Base-by-base conservation (phyloP, 2,888 invertebrate genomes). In the Cephonodes hylas region DNA sequence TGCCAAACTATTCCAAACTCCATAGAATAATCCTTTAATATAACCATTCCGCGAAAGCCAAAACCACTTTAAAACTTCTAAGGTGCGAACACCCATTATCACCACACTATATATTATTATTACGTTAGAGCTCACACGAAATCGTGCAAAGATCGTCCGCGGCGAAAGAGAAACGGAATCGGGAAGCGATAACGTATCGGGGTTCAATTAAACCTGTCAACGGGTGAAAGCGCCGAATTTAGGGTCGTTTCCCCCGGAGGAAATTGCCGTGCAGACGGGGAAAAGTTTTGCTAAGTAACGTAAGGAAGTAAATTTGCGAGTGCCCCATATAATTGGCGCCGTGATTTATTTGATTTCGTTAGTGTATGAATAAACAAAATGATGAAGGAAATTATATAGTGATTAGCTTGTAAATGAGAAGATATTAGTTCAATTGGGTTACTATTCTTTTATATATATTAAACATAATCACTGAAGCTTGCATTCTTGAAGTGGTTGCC, bases 191-290 rank as follows among this genome's bases (percentile, higher is more conserved):
- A 79, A 74, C 71, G 69, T 76, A 77, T 79, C 75, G 59, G 68
- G 53, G 73, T 70, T 77, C 78, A 80, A 80, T 80, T 79, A 77
- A 72, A 66, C 60, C 73, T 75, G 76, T 80, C 80, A 74, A 53
- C 60, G 60, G 46, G 38, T 46, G 59, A 53, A 53, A 60, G 60
- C 15, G 53, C 68, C 78, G 64, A 64, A 60, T 61, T 60, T 46
- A 62, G 57, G 62, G 60, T 42, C 61, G 53, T 61, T 63, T 64
- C 58, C 53, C 61, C 59, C 22, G 45, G 48, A 61, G 64, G 63
- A 53, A 53, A 53, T 53, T 53, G 31, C 53, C 53, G 46, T 46
- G 46, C 46, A 10, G 53, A 53, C 27, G 53, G 25, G n/a, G 53
- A 53, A 31, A 53, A 31, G 27, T 53, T 53, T 53, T 31, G 31